Evolutionary conservation across 1,140 invertebrate species (phyloP).

Genomic region (Drosophila bocqueti): DNA sequence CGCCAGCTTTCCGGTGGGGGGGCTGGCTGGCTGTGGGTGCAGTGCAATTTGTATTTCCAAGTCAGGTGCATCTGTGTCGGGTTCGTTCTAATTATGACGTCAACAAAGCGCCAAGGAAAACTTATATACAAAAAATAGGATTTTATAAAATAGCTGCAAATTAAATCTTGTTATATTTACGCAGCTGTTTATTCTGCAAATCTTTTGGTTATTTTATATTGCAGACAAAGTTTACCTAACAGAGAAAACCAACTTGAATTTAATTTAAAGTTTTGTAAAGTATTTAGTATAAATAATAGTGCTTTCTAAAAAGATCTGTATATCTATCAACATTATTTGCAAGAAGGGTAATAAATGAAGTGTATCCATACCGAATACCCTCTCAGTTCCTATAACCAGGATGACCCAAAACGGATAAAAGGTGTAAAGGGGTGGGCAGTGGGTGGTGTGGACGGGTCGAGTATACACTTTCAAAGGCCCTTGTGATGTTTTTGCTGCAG

Average conservation of each 20-base stretch:
- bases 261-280: not conserved
- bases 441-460: conserved; percentile 4
- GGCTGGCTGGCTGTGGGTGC: conserved; percentile 33
- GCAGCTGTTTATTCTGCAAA: not conserved
- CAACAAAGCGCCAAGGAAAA: conserved; percentile 47
- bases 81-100: conserved; percentile 62
- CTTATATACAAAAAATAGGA: not conserved
- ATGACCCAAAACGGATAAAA: conserved; percentile 16
- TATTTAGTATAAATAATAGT: not conserved
- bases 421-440: not conserved
- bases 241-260: not conserved
- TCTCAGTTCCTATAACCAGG: not conserved
- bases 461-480: conserved; percentile 26
- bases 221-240: too few species aligned
- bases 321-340: not conserved
- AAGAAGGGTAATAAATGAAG: not conserved
- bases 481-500: conserved; percentile 14
- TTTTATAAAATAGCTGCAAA: not conserved
- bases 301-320: too few species aligned
- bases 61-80: conserved; percentile 55
- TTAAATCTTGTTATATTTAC: conserved; percentile 1
- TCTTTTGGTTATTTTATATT: not conserved
- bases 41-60: conserved; percentile 76
- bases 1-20: conserved; percentile 11
- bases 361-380: not conserved